Evolutionary conservation across 2,797 vertebrate genomes (phyloP).

Genomic region (Steatocranus sp.): DNA sequence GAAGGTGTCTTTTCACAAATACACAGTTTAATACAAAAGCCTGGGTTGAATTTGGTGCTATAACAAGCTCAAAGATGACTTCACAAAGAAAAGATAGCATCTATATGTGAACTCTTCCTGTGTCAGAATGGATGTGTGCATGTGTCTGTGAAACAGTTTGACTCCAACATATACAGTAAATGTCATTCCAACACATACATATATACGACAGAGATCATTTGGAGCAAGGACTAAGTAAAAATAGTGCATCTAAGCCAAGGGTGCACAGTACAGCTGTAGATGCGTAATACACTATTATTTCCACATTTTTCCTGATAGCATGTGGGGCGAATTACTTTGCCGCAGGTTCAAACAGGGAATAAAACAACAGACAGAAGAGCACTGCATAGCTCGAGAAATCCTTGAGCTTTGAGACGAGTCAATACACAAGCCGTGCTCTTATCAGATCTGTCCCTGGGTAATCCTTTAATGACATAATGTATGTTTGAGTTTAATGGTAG

Average conservation of each 20-base stretch:
- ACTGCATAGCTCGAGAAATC: slow-evolving; percentile 43
- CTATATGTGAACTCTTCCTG: not conserved
- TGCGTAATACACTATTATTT: slow-evolving; percentile 53
- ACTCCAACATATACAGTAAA: slow-evolving; percentile 19
- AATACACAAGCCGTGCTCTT: slow-evolving; percentile 26
- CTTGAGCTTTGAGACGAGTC: slow-evolving; percentile 39
- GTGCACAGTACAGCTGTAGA: slow-evolving; percentile 14
- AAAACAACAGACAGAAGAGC: slow-evolving; percentile 51
- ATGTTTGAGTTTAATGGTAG: slow-evolving; percentile 44
- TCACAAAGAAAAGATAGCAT: not conserved
- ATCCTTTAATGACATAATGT: slow-evolving; percentile 63
- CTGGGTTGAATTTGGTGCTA: not conserved
- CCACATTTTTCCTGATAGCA: slow-evolving; percentile 63
- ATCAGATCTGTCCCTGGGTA: slow-evolving; percentile 56
- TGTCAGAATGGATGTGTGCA: not conserved
- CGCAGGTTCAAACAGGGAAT: slow-evolving; percentile 52
- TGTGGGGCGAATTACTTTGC: slow-evolving; percentile 64
- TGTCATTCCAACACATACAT: slow-evolving; percentile 19
- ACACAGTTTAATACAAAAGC: not conserved
- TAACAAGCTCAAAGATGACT: not conserved
- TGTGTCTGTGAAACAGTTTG: not conserved
- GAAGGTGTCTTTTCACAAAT: not conserved
- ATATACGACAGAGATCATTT: slow-evolving; percentile 21
- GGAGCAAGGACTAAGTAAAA: slow-evolving; percentile 15
- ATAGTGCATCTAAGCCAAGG: slow-evolving; percentile 8